Conservation (phyloP, 1,140 invertebrate species). For the Solenopsis fugax region DNA sequence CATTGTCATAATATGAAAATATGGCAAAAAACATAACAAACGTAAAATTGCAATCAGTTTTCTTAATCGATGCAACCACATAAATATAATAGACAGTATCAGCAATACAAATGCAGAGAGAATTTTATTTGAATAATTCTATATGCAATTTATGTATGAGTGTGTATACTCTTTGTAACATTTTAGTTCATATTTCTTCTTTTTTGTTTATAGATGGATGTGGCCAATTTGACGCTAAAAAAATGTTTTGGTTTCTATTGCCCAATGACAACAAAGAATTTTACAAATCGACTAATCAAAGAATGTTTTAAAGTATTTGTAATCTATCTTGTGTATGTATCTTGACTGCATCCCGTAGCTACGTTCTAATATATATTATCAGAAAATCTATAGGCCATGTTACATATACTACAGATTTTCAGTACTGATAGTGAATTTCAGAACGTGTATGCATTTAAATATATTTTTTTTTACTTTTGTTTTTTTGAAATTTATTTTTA, state of each 20-base stretch:
- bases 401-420: too few relatives aligned
- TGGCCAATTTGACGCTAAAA: too few relatives aligned
- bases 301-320: neutral
- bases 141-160: neutral
- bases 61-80: neutral
- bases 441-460: neutral
- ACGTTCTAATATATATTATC: too few relatives aligned
- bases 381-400: too few relatives aligned
- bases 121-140: neutral
- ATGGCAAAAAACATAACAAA: neutral
- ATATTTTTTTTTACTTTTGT: too few relatives aligned
- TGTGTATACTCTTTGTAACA: neutral
- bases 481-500: too few relatives aligned
- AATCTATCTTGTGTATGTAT: too few relatives aligned
- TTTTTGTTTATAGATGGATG: too few relatives aligned
- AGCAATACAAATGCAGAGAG: neutral
- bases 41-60: neutral
- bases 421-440: too few relatives aligned
- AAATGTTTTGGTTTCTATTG: too few relatives aligned
- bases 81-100: neutral
- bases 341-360: neutral
- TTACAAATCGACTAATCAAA: too few relatives aligned
- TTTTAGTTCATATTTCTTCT: neutral
- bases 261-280: too few relatives aligned
- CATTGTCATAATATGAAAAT: neutral